Conservation (phyloP, 2,888 invertebrate species). For the Gymnocheta viridis region DNA sequence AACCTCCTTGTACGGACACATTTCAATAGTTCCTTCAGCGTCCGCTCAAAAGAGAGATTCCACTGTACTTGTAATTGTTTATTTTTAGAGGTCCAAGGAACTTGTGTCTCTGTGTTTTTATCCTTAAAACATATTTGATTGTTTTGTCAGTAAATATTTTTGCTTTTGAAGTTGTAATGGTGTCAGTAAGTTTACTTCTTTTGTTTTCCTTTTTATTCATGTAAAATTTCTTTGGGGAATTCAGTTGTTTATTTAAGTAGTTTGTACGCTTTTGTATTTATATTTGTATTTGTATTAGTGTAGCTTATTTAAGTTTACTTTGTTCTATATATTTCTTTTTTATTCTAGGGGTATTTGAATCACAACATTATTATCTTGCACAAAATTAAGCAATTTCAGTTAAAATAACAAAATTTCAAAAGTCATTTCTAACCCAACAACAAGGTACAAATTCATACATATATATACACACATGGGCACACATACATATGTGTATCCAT, state of each 20-base stretch:
- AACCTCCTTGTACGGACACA: no score
- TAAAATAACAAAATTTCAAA: constrained; percentile 41
- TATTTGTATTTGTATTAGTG: neutral
- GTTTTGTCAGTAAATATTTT: neutral
- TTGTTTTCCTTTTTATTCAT: constrained; percentile 27
- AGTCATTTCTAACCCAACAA: constrained; percentile 29
- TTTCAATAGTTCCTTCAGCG: no score
- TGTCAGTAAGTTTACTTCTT: constrained; percentile 30
- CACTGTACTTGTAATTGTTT: neutral
- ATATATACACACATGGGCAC: neutral
- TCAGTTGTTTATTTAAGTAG: constrained; percentile 30
- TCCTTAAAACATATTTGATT: constrained; percentile 15
- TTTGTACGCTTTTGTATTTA: neutral
- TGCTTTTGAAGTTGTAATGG: constrained; percentile 6
- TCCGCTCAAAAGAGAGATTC: no score
- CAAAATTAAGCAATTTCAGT: constrained; percentile 69
- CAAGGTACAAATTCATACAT: neutral
- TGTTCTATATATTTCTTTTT: neutral
- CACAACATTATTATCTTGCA: constrained; percentile 65
- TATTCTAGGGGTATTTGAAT: constrained; percentile 45
- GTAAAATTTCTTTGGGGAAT: constrained; percentile 46
- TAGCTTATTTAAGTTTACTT: neutral
- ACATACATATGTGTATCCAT: neutral
- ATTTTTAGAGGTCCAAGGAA: neutral
- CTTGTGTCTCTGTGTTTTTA: neutral